Evolutionary conservation across 1,140 invertebrate species (phyloP), one percentile per base, ranked within the genome.

Genomic region (Drosophila albomicans): DNA sequence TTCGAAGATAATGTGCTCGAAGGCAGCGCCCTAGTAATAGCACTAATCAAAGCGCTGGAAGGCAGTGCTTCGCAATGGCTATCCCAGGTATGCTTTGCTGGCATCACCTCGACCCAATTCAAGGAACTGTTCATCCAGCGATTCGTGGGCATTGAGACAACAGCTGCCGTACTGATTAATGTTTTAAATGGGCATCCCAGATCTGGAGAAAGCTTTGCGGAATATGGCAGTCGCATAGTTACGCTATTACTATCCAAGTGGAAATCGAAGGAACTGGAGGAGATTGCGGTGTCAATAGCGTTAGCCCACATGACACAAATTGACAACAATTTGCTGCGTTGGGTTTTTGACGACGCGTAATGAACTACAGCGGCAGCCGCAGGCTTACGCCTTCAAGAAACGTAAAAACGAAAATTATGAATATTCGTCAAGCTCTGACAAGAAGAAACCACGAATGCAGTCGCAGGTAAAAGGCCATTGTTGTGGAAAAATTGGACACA

Each of bases 281-380:
- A 69, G 30, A 69, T 69, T n/a, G 57, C 56, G 3, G 66, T 69
- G 11, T 61, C 56, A 13, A 46, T 61, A 61, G 15, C 11, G 41
- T 43, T 43, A 13, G 41, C 41, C n/a, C 41, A 43, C 41, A 43
- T 43, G 11, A 13, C 41, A 43, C 41, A 43, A 43, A 43, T 43
- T 13, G 10, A 43, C n/a, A 43, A 43, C n/a, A 43, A n/a, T 43
- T 61, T 69, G 57, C 52, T 41, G 46, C 56, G 66, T 30, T 69
- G 56, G 66, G 10, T 69, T 7, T 69, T 61, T 52, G 10, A 35
- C n/a, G 10, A 49, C 54, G 5, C 54, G 54, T 20, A 68, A 68
- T 51, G 65, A 68, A 30, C 54, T 68, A 2, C 66, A 61, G 10
- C 66, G 61, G 51, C 56, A 69, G 30, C 49, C 56, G 11, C 32